phyloP scores from a whole-genome alignment of 2,888 invertebrate species.

The Helobdella robusta region DNA sequence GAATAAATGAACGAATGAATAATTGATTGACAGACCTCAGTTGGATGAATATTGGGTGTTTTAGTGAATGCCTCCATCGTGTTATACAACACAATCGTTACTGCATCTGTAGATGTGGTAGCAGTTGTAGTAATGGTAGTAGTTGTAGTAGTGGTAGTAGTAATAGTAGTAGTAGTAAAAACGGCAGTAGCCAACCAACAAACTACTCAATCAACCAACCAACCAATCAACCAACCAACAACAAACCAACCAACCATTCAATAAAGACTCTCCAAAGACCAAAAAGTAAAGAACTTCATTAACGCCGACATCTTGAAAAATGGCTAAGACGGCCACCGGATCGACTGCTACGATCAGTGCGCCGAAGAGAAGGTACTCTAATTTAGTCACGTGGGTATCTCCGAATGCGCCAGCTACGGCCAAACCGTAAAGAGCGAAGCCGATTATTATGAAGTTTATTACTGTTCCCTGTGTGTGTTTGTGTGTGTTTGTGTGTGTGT shows the following conservation, averaged over 20 bases:
- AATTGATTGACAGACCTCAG: slow-evolving; percentile 35
- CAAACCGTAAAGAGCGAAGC: slow-evolving; percentile 37
- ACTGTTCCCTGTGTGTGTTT: slow-evolving; percentile 23
- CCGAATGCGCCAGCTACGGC: slow-evolving; percentile 43
- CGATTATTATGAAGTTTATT: slow-evolving; percentile 28
- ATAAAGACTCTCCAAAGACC: slow-evolving; percentile 56
- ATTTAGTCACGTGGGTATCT: slow-evolving; percentile 34
- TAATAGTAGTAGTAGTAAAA: not conserved
- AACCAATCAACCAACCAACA: no score
- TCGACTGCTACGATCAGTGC: slow-evolving; percentile 56
- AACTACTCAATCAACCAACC: no score
- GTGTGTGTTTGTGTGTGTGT: no score
- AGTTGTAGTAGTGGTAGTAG: no score
- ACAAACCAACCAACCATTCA: slow-evolving; percentile 47
- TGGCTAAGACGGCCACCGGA: slow-evolving; percentile 55
- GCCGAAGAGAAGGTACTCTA: slow-evolving; percentile 51
- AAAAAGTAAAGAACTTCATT: slow-evolving; percentile 56
- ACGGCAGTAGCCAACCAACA: not conserved
- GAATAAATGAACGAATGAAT: no score
- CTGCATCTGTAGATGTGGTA: slow-evolving; percentile 49
- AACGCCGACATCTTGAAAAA: slow-evolving; percentile 55
- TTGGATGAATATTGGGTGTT: slow-evolving; percentile 38
- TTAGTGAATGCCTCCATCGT: slow-evolving; percentile 51
- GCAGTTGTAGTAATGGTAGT: no score
- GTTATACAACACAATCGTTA: slow-evolving; percentile 55